phyloP scores from a whole-genome alignment of 2,113 vertebrate species.

The Leucopsar rothschildi region DNA sequence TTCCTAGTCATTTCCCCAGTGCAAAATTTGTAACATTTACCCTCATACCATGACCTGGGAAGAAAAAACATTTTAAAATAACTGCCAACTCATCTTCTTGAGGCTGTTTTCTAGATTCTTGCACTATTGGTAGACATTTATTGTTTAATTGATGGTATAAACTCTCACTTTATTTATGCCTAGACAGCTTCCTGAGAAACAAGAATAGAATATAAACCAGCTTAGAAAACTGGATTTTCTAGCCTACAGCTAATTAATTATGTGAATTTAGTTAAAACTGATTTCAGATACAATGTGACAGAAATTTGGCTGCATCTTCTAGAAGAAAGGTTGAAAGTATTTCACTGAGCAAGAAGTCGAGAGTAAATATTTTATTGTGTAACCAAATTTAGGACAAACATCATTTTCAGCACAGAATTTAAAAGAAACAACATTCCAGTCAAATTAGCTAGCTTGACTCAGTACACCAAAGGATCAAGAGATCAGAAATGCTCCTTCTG shows the following conservation, averaged over 20 bases:
- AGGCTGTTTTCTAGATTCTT: not conserved
- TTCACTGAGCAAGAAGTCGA: conserved; percentile 33
- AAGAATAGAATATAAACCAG: conserved; percentile 41
- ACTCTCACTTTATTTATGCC: not conserved
- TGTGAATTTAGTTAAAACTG: conserved; percentile 25
- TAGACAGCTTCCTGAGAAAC: conserved; percentile 18
- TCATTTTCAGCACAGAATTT: conserved; percentile 26
- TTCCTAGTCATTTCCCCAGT: not conserved
- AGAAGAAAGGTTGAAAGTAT: conserved; percentile 29
- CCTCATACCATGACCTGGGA: not conserved
- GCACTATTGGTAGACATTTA: not conserved
- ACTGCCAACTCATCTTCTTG: not conserved
- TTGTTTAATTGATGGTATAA: not conserved
- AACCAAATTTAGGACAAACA: conserved; percentile 33
- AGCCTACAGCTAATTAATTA: conserved; percentile 1
- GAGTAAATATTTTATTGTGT: conserved; percentile 41
- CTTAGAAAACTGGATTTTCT: conserved; percentile 18
- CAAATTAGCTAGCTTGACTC: conserved; percentile 12
- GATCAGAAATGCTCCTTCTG: not conserved
- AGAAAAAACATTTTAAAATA: not conserved
- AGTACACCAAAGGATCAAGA: not conserved
- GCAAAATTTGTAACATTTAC: not conserved
- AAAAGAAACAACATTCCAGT: conserved; percentile 19
- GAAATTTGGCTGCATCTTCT: conserved; percentile 38
- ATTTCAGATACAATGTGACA: conserved; percentile 38